Base-by-base conservation (phyloP, 2,888 invertebrate species). In the Drosophila colorata region DNA sequence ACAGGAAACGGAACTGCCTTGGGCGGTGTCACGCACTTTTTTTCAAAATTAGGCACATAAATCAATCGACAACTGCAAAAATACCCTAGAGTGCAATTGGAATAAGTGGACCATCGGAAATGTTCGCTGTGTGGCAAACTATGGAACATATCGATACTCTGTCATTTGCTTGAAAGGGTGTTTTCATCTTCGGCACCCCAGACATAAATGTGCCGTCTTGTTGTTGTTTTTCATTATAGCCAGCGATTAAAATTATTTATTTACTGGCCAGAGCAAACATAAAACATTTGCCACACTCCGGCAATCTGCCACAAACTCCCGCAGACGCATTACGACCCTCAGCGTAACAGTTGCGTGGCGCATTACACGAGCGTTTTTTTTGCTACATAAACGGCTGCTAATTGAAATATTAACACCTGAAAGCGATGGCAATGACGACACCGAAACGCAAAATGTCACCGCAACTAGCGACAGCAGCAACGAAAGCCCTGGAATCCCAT, bases 351-450 rank as follows among this genome's bases (percentile, higher is more conserved):
- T 80, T 80, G 80, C 83, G 86, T 80, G 80, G 44, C 63, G 64
- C 80, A 78, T 80, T 72, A 82, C 66, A 78, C 48, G 49, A 64
- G 43, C 47, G 44, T 69, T 81, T 71, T 60, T 61, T 58, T 61
- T 64, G 53, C 58, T 60, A 56, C 71, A 83, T 86, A 82, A 87
- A 80, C 69, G 74, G 65, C 71, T 77, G 69, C 82, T 87, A 87
- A 82, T 82, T 82, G 87, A 82, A 82, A 86, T 86, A 82, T 81
- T 86, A 81, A 81, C 81, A 81, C 81, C 83, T 81, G 79, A 57
- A 53, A 48, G 57, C 51, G 41, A 72, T 35, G 55, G 64, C 51
- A 57, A 64, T 57, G 64, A 55, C 66, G 67, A 43, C 18, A 56
- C 38, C 51, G 44, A 63, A 51, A 51, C 58, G 38, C 73, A 61